Percentiles rank a stretch among this genome's conserved stretches.
phyloP scores from a whole-genome alignment of 2,888 invertebrate species.

The Idaea aversata region DNA sequence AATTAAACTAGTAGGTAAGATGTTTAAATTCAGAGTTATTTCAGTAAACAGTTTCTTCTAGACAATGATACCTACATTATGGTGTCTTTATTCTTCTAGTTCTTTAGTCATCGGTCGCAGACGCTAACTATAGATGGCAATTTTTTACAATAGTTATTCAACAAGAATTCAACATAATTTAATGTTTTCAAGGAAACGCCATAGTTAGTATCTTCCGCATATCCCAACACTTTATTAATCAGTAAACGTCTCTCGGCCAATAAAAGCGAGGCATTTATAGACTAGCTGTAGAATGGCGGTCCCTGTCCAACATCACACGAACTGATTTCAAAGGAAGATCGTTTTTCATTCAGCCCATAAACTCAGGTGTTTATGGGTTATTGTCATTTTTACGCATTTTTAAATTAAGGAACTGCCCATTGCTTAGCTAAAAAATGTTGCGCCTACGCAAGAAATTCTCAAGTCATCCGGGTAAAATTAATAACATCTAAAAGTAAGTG shows the following conservation, averaged over 20 bases:
- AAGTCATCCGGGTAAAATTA: not conserved
- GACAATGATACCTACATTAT: no score
- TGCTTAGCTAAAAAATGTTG: not conserved
- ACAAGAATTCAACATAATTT: no score
- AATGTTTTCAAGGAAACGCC: slow-evolving; percentile 61
- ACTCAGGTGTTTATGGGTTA: slow-evolving; percentile 69
- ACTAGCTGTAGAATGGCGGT: slow-evolving; percentile 67
- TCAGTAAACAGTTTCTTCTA: no score
- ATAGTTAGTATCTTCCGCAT: slow-evolving; percentile 67
- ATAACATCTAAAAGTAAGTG: not conserved
- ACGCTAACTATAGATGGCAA: no score
- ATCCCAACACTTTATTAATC: slow-evolving; percentile 75
- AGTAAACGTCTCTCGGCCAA: slow-evolving; percentile 73
- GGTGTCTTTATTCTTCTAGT: no score
- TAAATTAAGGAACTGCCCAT: slow-evolving; percentile 23
- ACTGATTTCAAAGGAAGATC: slow-evolving; percentile 69
- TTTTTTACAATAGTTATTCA: no score
- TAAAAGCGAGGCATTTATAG: slow-evolving; percentile 76
- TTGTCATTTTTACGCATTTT: slow-evolving; percentile 57
- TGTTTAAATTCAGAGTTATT: no score
- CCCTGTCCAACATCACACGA: slow-evolving; percentile 70
- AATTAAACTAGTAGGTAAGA: no score
- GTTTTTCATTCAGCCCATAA: slow-evolving; percentile 69
- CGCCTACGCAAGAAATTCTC: not conserved
- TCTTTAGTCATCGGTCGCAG: no score